phyloP scores from a whole-genome alignment of 2,113 vertebrate species.

The Nestor notabilis region DNA sequence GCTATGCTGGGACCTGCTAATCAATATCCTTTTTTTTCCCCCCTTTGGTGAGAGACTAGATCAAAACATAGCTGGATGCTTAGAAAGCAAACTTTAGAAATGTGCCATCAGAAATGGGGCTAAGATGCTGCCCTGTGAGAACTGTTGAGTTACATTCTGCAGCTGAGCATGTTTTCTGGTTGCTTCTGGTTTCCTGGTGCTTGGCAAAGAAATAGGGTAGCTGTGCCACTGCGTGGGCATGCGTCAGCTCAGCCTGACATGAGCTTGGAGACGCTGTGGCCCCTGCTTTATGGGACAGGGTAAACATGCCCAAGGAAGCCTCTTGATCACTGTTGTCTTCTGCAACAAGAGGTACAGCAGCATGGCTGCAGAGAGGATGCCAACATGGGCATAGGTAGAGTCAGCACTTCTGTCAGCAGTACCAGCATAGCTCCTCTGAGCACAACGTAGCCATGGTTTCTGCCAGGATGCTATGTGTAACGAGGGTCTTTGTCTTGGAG shows the following conservation, averaged over 20 bases:
- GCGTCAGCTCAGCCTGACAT: neutral
- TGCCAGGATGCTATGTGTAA: fast-evolving
- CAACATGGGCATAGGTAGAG: neutral
- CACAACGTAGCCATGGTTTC: fast-evolving
- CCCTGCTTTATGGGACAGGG: neutral
- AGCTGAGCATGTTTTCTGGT: neutral
- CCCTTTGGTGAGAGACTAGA: neutral
- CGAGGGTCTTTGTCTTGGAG: neutral
- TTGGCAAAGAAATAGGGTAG: neutral
- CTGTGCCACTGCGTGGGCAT: neutral
- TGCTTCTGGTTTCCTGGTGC: neutral
- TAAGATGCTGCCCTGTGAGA: neutral
- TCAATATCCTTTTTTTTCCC: neutral
- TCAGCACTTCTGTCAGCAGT: neutral
- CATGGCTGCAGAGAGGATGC: neutral
- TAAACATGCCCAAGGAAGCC: neutral
- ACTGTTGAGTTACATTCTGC: neutral
- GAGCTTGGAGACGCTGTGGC: neutral
- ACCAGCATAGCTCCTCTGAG: neutral
- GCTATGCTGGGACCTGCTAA: neutral
- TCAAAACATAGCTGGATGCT: neutral
- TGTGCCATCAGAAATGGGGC: neutral
- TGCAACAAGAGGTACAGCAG: neutral
- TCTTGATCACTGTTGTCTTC: neutral
- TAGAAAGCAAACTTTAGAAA: neutral